phyloP scores from a whole-genome alignment of 2,113 vertebrate species.

The Myodes glareolus region DNA sequence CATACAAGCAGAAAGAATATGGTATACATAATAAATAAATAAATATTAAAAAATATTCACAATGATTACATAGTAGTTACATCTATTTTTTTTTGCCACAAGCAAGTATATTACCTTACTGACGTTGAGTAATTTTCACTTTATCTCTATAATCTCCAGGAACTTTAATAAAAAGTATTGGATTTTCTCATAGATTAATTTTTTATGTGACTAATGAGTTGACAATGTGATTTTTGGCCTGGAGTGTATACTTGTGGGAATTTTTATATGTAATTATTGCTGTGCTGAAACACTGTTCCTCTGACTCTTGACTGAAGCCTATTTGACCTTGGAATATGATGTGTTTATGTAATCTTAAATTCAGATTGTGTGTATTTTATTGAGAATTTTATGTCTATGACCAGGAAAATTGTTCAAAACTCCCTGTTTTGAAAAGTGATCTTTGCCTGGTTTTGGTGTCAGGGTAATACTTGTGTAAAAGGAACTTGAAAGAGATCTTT shows the following conservation, averaged over 20 bases:
- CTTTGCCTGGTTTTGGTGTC: not conserved
- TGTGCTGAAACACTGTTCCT: not conserved
- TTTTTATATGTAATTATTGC: not conserved
- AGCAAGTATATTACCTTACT: no score
- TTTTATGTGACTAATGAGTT: not conserved
- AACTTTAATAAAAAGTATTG: not conserved
- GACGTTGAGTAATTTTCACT: not conserved
- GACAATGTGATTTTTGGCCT: not conserved
- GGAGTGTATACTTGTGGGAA: not conserved
- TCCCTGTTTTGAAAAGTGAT: not conserved
- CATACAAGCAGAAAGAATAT: no score
- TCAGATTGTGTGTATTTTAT: not conserved
- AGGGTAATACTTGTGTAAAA: not conserved
- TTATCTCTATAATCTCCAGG: not conserved
- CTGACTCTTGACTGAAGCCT: not conserved
- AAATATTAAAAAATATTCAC: not conserved
- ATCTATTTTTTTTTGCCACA: not conserved
- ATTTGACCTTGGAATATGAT: not conserved
- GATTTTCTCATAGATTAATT: not conserved
- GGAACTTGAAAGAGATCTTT: not conserved
- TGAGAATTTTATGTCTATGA: not conserved
- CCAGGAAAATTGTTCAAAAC: not conserved
- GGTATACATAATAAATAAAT: no score
- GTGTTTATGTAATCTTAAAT: not conserved
- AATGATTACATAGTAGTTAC: not conserved